These are phyloP conservation scores for Lycophotia porphyrea DNA, from an alignment of 2,888 invertebrate genomes.

Conservation along the genomic window DNA sequence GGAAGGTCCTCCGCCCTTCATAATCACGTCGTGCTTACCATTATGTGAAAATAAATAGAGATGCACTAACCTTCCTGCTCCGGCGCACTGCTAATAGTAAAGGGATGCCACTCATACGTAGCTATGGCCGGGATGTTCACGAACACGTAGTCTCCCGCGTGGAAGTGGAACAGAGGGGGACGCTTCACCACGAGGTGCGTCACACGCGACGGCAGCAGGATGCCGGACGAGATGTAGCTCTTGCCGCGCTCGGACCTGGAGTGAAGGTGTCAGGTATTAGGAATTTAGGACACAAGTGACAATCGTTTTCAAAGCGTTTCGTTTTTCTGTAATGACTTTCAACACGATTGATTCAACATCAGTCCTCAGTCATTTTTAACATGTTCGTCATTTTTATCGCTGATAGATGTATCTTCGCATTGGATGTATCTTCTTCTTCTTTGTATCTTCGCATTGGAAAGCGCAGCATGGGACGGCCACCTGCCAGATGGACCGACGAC, in stretches of 20 bases:
- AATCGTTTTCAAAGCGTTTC: background rate
- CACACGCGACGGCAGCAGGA: conserved; percentile 96
- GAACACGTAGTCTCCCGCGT: conserved; percentile 98
- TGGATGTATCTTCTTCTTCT: too few relatives aligned
- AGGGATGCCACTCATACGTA: conserved; percentile 98
- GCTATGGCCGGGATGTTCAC: conserved; percentile 98
- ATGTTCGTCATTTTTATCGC: too few relatives aligned
- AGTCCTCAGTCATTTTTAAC: too few relatives aligned
- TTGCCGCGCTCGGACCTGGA: conserved; percentile 93
- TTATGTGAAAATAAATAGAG: background rate
- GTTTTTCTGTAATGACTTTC: background rate
- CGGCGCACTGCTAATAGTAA: conserved; percentile 98
- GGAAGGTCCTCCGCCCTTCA: too few relatives aligned
- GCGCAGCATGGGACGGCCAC: too few relatives aligned
- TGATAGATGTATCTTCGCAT: too few relatives aligned
- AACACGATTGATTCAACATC: background rate
- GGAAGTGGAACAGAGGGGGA: conserved; percentile 96
- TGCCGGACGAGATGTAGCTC: conserved; percentile 96
- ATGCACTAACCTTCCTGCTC: conserved; percentile 94
- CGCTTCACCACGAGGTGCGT: conserved; percentile 97
- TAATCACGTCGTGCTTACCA: too few relatives aligned
- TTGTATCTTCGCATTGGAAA: too few relatives aligned
- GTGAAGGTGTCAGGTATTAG: background rate
- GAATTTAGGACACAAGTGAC: background rate
- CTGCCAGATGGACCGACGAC: too few relatives aligned